Base-by-base conservation (phyloP, 2,113 vertebrate genomes). In the Oncorhynchus mykiss region DNA sequence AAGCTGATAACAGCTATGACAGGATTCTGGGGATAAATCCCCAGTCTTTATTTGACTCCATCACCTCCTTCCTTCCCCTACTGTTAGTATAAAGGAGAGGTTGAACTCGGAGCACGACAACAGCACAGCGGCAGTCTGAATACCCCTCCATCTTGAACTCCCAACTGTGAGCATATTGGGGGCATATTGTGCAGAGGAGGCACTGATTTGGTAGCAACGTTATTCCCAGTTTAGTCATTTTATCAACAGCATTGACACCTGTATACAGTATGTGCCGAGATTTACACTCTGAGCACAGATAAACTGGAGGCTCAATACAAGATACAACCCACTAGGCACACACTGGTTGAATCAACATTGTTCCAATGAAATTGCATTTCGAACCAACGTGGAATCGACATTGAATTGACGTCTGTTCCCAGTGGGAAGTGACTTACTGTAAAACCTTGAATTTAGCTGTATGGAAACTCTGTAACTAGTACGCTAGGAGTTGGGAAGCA, bases 1-100 rank as follows among this genome's bases (percentile, higher is more conserved):
- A 67, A 54, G 14, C 27, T 66, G 24, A 74, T 71, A 25, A 71
- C n/a, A 25, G 11, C 48, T 49, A 34, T 67, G 39, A 70, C 75
- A 64, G 45, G 14, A n/a, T 72, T 29, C 24, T 69, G 57, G 34
- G 25, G 57, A 57, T 25, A 54, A 16, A 14, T 68, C 16, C 12
- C 24, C 24, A 60, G 73, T 16, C 54, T 71, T 62, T 24, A 64
- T 67, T 18, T 18, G 7, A 1, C 25, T 74, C 48, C 14, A 48
- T 77, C 65, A 16, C 39, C 39, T 34, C 18, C 59, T 39, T 74
- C 8, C 20, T 51, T 34, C 60, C 48, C 67, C 57, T 45, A 27
- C 25, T 66, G 67, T 62, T 29, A 9, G 4, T 54, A 24, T 31
- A 51, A 75, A 54, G 71, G 70, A 78, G 2, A 64, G 7, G 54